A percentile compares a stretch with the other conserved stretches of the same genome.
These are phyloP conservation scores for Falco naumanni DNA, from an alignment of 2,797 vertebrate species.

Conservation along the genomic window DNA sequence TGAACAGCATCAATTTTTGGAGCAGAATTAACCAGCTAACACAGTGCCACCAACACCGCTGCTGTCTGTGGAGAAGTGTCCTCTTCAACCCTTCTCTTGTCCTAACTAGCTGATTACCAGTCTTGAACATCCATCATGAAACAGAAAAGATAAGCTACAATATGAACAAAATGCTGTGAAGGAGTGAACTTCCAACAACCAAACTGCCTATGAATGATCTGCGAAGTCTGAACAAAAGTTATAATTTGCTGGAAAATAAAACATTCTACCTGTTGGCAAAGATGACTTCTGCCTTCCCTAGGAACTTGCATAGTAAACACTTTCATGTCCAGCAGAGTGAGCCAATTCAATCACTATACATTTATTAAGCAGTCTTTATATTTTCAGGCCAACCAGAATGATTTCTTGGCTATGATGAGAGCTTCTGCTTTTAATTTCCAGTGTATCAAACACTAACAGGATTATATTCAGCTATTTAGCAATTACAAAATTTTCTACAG, in stretches of 20 bases:
- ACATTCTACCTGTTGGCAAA: constrained; percentile 10
- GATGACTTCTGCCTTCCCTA: background rate
- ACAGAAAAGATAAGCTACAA: background rate
- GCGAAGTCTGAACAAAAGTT: background rate
- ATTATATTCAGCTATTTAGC: constrained; percentile 31
- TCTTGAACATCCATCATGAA: background rate
- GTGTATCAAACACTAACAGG: constrained; percentile 24
- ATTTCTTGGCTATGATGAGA: background rate
- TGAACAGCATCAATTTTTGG: background rate
- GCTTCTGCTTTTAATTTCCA: constrained; percentile 60
- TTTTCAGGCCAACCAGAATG: background rate
- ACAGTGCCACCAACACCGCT: background rate
- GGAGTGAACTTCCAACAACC: background rate
- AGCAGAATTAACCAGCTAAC: background rate
- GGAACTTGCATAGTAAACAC: constrained; percentile 27
- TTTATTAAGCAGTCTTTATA: background rate
- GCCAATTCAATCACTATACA: background rate
- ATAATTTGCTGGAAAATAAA: background rate
- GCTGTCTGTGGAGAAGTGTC: background rate
- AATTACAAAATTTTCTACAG: constrained; percentile 2
- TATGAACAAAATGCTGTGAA: background rate
- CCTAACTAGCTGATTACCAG: background rate
- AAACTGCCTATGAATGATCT: background rate
- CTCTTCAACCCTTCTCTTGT: background rate
- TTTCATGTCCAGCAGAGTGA: background rate